Evolutionary conservation across 1,140 invertebrate species (phyloP), one percentile per base, ranked within the genome.

Genomic region (Listronotus oregonensis): DNA sequence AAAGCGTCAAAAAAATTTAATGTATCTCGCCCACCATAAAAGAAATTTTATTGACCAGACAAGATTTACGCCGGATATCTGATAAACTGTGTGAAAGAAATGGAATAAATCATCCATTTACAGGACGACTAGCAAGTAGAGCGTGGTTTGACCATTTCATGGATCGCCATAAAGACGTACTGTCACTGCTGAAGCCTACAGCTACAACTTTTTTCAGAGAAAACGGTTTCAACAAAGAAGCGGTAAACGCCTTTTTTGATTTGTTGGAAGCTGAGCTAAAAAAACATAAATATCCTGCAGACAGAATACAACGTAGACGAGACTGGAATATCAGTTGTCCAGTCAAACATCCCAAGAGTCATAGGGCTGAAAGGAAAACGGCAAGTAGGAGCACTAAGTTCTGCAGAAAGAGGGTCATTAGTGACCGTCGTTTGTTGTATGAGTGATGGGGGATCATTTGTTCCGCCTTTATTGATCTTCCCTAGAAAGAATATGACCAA

Each of bases 401-500:
- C n/a, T n/a, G n/a, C n/a, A n/a, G n/a, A n/a, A n/a, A n/a, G n/a
- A n/a, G n/a, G n/a, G n/a, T n/a, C n/a, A n/a, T n/a, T n/a, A n/a
- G n/a, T n/a, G n/a, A n/a, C n/a, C n/a, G n/a, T n/a, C 39, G 52
- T 72, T 49, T 68, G 67, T 66, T 67, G 71, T 39, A 75, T 79
- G 52, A 78, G 61, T 73, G 80, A 77, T 32, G 59, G 55, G 14
- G 79, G 80, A n/a, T 17, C 76, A 69, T 61, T 76, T 68, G 67
- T 82, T 17, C 78, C 80, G n/a, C 79, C 78, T 11, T 54, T 80
- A 46, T 79, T 82, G 55, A 70, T 82, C 31, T 82, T 80, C 65
- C 75, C 79, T 52, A 55, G 70, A 71, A 76, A 76, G 71, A 68
- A 69, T 52, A 67, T 71, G 58, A 71, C 56, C 42, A 66, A 68